Conservation (phyloP, 2,888 invertebrate species). For the Pandemis corylana region DNA sequence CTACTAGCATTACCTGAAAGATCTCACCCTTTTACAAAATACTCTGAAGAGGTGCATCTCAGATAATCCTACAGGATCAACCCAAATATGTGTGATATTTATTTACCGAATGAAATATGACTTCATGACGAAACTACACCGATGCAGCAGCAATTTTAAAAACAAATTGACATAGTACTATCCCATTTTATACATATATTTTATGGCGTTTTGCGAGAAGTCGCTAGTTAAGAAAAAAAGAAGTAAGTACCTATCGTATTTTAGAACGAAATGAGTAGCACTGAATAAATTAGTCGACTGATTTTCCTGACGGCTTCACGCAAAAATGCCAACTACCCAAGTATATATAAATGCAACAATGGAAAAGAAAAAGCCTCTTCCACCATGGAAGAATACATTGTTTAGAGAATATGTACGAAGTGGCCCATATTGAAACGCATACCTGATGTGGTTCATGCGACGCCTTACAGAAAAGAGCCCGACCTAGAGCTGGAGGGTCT, state of each 20-base stretch:
- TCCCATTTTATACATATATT: not conserved
- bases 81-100: not conserved
- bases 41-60: not conserved
- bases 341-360: not conserved
- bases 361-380: not conserved
- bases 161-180: not conserved
- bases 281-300: not conserved
- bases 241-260: too few relatives aligned
- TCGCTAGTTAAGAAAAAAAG: not conserved
- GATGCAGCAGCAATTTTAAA: not conserved
- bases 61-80: not conserved
- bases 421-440: conserved; percentile 45
- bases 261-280: too few relatives aligned
- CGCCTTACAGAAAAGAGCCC: conserved; percentile 97
- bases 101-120: not conserved
- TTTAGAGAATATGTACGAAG: conserved; percentile 31
- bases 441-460: conserved; percentile 69
- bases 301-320: not conserved
- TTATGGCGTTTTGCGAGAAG: not conserved
- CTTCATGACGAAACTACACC: conserved; percentile 1
- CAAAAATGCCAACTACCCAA: not conserved
- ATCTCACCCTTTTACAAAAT: not conserved
- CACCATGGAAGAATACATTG: not conserved
- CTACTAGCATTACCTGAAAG: not conserved
- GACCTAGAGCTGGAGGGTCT: conserved; percentile 99